phyloP scores from a whole-genome alignment of 2,797 vertebrate species.

The Phoebastria nigripes region DNA sequence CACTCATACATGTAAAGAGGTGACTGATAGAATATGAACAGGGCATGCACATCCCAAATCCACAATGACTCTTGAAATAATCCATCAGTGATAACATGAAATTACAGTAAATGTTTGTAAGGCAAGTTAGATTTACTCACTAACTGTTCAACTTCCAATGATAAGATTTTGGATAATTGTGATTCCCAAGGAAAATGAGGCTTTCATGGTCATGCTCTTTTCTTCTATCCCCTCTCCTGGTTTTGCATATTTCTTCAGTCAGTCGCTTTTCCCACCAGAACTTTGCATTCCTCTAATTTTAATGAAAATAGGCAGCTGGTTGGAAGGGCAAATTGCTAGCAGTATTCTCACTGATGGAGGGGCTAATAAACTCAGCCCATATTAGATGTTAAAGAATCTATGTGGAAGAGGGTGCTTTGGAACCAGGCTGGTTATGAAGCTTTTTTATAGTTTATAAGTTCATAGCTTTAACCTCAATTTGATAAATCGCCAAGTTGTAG shows the following conservation, averaged over 20 bases:
- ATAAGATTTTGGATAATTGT: not conserved
- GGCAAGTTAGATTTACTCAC: not conserved
- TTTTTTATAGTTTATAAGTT: not conserved
- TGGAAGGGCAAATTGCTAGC: not conserved
- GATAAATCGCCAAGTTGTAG: not conserved
- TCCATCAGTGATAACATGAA: not conserved
- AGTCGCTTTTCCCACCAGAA: not conserved
- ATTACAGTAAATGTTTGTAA: not conserved
- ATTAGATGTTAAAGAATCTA: not conserved
- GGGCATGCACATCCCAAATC: not conserved
- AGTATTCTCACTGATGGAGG: not conserved
- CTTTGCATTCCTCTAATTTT: not conserved
- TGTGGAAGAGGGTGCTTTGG: not conserved
- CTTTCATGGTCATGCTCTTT: not conserved
- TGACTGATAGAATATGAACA: not conserved
- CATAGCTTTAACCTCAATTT: not conserved
- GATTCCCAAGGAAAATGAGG: not conserved
- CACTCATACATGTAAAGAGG: fast-evolving
- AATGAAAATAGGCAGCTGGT: not conserved
- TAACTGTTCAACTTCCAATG: not conserved
- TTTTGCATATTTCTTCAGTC: not conserved
- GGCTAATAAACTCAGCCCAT: not conserved
- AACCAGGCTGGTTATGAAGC: not conserved
- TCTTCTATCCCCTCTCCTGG: not conserved
- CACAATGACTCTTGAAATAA: not conserved